phyloP scores from a whole-genome alignment of 1,140 invertebrate genomes.

The Tribolium castaneum region DNA sequence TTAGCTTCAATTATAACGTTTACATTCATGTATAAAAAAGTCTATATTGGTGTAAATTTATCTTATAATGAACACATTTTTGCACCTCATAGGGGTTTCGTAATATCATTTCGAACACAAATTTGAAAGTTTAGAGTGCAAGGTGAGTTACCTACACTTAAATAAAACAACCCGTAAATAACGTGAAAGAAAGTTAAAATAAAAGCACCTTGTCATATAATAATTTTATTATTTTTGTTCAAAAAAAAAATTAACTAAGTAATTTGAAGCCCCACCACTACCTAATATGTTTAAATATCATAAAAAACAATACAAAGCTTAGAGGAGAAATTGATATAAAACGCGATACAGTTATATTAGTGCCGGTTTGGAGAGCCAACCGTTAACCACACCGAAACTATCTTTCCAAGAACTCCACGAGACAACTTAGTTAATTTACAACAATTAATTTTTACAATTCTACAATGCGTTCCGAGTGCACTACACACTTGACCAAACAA shows the following conservation, averaged over 20 bases:
- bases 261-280: slow-evolving; percentile 29
- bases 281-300: slow-evolving; percentile 29
- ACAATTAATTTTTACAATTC: not conserved
- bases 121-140: slow-evolving; percentile 38
- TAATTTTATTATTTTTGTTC: slow-evolving; percentile 14
- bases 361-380: slow-evolving; percentile 11
- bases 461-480: not conserved
- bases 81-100: slow-evolving; percentile 40
- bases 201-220: slow-evolving; percentile 21
- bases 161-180: slow-evolving; percentile 28
- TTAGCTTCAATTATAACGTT: slow-evolving; percentile 22
- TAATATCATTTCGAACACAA: not conserved
- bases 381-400: slow-evolving; percentile 10
- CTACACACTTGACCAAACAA: not conserved
- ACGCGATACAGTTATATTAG: not conserved
- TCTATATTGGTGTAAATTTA: slow-evolving; percentile 44
- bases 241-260: slow-evolving; percentile 30
- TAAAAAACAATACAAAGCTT: slow-evolving; percentile 14
- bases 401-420: not conserved
- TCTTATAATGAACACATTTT: slow-evolving; percentile 47
- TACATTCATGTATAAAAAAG: slow-evolving; percentile 40
- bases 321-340: not conserved
- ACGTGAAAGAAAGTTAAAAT: slow-evolving; percentile 9
- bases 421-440: not conserved
- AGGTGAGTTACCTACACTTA: slow-evolving; percentile 44